A percentile compares a stretch with the other conserved stretches of the same genome.
phyloP scores from a whole-genome alignment of 1,140 invertebrate species.

The Leguminivora glycinivorella region DNA sequence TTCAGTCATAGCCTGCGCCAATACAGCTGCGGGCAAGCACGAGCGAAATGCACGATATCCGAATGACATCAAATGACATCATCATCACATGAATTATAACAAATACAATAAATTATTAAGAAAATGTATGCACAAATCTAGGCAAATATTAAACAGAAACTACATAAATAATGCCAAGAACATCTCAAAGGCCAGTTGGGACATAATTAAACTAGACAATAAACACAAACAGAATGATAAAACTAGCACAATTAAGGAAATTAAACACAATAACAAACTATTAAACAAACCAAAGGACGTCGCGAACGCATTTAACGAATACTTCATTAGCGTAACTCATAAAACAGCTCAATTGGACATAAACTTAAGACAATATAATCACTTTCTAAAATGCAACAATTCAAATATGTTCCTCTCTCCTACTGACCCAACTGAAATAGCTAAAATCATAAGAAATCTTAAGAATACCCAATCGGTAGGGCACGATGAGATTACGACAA shows the following conservation, averaged over 20 bases:
- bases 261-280: not conserved
- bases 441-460: not conserved
- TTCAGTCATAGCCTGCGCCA: no score
- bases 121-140: no score
- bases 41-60: no score
- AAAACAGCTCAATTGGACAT: not conserved
- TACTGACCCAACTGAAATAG: not conserved
- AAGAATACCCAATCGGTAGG: not conserved
- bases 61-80: no score
- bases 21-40: no score
- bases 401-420: not conserved
- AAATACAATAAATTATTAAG: no score
- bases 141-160: no score
- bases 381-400: not conserved
- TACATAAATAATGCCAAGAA: no score
- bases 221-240: not conserved
- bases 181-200: no score
- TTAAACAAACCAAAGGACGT: not conserved
- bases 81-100: no score
- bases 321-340: not conserved
- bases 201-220: not conserved
- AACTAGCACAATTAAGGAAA: not conserved
- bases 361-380: not conserved
- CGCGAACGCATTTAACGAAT: not conserved
- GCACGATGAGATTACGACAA: constrained; percentile 15